Base-by-base conservation (phyloP, 1,140 invertebrate species). In the Cherax destructor region DNA sequence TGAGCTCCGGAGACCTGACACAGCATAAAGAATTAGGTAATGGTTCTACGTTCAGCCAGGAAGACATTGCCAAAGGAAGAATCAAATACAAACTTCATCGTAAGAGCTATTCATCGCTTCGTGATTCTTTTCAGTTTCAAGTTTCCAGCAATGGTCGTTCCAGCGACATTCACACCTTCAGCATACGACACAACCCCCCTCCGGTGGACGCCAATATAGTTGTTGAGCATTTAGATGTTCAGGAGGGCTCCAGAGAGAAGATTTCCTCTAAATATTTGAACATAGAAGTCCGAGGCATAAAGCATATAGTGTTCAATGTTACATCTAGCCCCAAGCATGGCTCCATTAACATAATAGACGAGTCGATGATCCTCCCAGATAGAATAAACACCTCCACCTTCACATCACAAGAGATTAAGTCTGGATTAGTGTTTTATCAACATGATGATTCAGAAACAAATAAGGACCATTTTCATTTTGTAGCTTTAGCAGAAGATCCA, bases 91-190 rank as follows among this genome's bases (percentile, higher is more conserved):
- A 95, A 91, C 95, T 98, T 5, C 93, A 94, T 24, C 96, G 96
- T 93, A 96, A 96, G 79, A 96, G 97, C 0, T 98, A 97, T 94
- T 98, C 97, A 0, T 95, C 96, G 76, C 96, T 98, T 81, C 95
- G 96, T 77, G 98, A 99, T 94, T 95, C 95, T 52, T 96, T 98
- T 91, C 94, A 95, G 11, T 97, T 97, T 93, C 95, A 96, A 90
- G 97, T 98, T 0, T 96, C 96, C 5, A 97, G 97, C 3, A 96
- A 97, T 0, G 97, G 97, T 86, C 98, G 97, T 86, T 95, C 97
- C 6, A 95, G 95, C 0, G 96, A 96, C 3, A 96, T 95, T 13
- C 92, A 94, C 30, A 93, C 94, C 52, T 95, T 98, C 86, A 95
- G 95, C 56, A 95, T 97, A 18, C 94, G 95, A 50, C 97, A 95